These are phyloP conservation scores for Polietes domitor DNA, from an alignment of 2,888 invertebrate genomes.

Conservation along the genomic window DNA sequence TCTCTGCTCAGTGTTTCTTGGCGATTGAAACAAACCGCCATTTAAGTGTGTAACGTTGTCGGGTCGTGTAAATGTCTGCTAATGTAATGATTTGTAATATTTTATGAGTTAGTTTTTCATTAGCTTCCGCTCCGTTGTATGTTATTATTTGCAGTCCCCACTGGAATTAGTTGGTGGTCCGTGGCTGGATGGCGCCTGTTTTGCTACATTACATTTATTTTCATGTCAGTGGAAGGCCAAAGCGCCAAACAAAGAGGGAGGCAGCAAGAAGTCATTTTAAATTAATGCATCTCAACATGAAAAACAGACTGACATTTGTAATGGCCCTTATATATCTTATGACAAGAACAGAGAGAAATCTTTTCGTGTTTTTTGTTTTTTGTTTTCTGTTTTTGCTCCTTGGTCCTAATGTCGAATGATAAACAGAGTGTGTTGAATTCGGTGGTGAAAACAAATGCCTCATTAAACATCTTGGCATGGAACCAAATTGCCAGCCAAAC, in stretches of 20 bases:
- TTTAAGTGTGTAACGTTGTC: constrained; percentile 31
- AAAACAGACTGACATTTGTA: constrained; percentile 65
- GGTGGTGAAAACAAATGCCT: constrained; percentile 67
- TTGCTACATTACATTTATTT: constrained; percentile 64
- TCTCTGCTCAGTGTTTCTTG: neutral
- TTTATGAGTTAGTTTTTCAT: constrained; percentile 61
- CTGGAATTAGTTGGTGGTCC: constrained; percentile 41
- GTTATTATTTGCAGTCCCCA: constrained; percentile 11
- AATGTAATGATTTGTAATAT: constrained; percentile 62
- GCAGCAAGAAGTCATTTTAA: constrained; percentile 61
- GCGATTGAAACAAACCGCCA: constrained; percentile 39
- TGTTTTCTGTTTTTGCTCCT: neutral
- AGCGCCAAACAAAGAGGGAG: constrained; percentile 23
- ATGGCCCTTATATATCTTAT: constrained; percentile 58
- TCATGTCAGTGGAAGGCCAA: constrained; percentile 39
- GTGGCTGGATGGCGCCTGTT: constrained; percentile 57
- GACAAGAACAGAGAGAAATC: constrained; percentile 20
- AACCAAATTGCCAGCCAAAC: constrained; percentile 63
- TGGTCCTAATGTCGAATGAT: constrained; percentile 41
- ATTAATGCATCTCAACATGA: constrained; percentile 61
- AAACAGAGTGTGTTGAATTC: constrained; percentile 52
- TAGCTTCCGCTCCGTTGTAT: constrained; percentile 43
- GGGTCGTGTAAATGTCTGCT: constrained; percentile 56
- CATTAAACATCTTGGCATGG: constrained; percentile 67
- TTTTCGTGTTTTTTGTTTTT: neutral